Conservation (phyloP, 2,888 invertebrate genomes). For the Ophion ellenae region DNA sequence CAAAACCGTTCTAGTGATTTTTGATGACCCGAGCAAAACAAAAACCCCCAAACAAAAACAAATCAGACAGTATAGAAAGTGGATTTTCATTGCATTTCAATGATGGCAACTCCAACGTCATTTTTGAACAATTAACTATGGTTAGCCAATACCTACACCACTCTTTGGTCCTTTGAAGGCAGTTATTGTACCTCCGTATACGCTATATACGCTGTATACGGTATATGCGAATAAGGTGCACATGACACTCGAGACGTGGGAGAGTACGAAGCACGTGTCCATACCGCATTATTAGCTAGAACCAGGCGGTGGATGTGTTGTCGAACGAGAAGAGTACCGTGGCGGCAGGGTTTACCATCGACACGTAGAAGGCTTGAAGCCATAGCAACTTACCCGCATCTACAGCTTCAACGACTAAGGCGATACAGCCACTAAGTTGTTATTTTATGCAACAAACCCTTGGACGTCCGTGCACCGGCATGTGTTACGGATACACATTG, state of each 20-base stretch:
- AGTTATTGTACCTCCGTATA: neutral
- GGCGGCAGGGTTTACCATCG: constrained; percentile 37
- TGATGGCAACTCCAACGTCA: neutral
- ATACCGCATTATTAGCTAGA: constrained; percentile 76
- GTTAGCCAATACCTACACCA: neutral
- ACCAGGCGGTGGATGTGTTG: constrained; percentile 62
- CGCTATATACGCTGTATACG: constrained; percentile 25
- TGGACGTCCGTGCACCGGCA: constrained; percentile 11
- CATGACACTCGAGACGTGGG: constrained; percentile 75
- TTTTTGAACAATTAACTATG: neutral
- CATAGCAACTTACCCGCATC: constrained; percentile 34
- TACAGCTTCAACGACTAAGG: constrained; percentile 41
- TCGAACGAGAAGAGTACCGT: constrained; percentile 47
- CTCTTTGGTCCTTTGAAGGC: neutral
- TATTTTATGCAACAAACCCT: constrained; percentile 40
- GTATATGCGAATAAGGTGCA: constrained; percentile 63
- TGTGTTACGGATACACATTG: constrained; percentile 11
- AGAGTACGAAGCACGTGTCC: constrained; percentile 75
- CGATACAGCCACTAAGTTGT: constrained; percentile 41
- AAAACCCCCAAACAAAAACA: too few relatives aligned
- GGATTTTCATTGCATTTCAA: neutral
- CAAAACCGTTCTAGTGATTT: too few relatives aligned
- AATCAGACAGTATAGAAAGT: too few relatives aligned
- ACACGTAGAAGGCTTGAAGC: constrained; percentile 12
- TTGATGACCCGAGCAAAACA: too few relatives aligned